Base-by-base conservation (phyloP, 2,888 invertebrate species). In the Drosophila percnosoma region DNA sequence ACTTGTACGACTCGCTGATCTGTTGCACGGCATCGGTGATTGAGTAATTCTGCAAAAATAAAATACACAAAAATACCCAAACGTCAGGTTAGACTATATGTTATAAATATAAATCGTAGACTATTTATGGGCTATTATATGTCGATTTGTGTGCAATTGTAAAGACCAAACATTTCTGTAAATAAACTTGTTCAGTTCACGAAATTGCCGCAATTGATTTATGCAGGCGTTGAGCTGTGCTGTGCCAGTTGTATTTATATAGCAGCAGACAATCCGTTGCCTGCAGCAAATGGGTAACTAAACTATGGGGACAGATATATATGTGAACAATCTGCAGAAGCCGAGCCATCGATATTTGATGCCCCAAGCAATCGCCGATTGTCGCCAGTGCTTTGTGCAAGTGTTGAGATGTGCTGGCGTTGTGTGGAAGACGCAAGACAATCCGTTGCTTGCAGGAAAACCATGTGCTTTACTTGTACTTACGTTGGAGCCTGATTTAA, bases 11-110 rank as follows among this genome's bases (percentile, higher is more conserved):
- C 79, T 98, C 97, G 78, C 98, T 97, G 79, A 98, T 96, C 94
- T 98, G 98, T 93, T 98, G 98, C 69, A 99, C 97, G 51, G 96
- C 96, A 87, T 98, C 97, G 65, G 99, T 99, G 81, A 99, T 96
- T 75, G 95, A 95, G 93, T 97, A 97, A 75, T 98, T 98, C 97
- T 97, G 33, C 2, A 58, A 58, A 52, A 1, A 67, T 70, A 38
- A 51, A 60, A 18, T 13, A 68, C 27, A 34, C 40, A 8, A 36
- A 38, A 57, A 59, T 11, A 45, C 7, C 0, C 45, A 45, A 45
- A 15, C 45, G 7, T 15, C 21, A 24, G 31, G 33, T 53, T 21
- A 31, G 27, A 31, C 27, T 31, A 40, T 57, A 51, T 49, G 24
- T 31, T 38, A 6, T 4, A n/a, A 34, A 52, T n/a, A 48, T 13